phyloP scores from a whole-genome alignment of 2,113 vertebrate genomes.

The Paralichthys olivaceus region DNA sequence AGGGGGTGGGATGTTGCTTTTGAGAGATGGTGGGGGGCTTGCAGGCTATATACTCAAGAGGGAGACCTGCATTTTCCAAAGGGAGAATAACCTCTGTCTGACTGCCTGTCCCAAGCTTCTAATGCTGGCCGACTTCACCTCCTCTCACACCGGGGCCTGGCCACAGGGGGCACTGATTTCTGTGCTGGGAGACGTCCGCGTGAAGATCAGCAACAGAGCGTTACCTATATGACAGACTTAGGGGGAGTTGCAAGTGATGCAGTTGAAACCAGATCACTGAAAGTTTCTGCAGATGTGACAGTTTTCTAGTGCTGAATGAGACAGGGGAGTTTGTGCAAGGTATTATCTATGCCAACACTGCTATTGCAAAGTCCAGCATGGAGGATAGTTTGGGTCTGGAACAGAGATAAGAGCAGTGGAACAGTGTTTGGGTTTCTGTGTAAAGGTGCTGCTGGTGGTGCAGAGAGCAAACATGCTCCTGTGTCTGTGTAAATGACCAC shows the following conservation, averaged over 20 bases:
- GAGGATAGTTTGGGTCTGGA: conserved; percentile 1
- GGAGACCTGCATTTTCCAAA: conserved; percentile 41
- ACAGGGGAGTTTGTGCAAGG: not conserved
- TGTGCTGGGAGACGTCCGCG: conserved; percentile 4
- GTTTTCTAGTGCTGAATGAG: not conserved
- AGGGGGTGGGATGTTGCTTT: conserved; percentile 43
- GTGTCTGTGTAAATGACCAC: not conserved
- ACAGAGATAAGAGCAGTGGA: not conserved
- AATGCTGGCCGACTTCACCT: conserved; percentile 6
- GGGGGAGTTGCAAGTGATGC: not conserved
- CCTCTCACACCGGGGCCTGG: conserved; percentile 7
- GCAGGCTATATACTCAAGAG: conserved; percentile 59
- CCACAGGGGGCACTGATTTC: conserved; percentile 10
- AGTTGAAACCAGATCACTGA: not conserved
- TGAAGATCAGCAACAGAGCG: conserved; percentile 14
- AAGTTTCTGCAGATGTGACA: conserved; percentile 9
- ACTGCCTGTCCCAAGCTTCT: conserved; percentile 10
- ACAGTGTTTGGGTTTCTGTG: conserved; percentile 3
- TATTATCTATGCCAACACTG: not conserved
- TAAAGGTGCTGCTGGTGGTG: not conserved
- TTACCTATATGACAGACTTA: not conserved
- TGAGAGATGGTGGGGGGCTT: conserved; percentile 50
- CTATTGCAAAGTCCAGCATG: not conserved
- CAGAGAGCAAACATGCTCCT: not conserved
- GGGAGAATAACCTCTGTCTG: conserved; percentile 25